These are phyloP conservation scores for Labeo catla DNA, from an alignment of 2,113 vertebrate species.

Conservation along the genomic window DNA sequence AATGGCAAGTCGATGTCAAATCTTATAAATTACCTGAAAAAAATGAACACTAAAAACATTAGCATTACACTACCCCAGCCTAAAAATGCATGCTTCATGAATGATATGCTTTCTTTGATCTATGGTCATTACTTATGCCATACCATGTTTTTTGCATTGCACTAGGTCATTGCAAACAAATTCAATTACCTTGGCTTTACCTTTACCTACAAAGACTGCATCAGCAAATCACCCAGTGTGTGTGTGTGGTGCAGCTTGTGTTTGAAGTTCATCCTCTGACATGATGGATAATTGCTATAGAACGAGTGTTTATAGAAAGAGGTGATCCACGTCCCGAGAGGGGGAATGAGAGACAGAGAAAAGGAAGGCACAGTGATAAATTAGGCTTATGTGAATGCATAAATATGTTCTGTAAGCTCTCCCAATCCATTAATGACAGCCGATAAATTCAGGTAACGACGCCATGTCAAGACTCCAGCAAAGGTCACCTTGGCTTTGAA, in stretches of 20 bases:
- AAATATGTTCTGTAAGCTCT: slow-evolving; percentile 30
- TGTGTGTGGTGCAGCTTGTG: neutral
- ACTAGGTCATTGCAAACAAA: slow-evolving; percentile 22
- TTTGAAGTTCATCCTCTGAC: slow-evolving; percentile 25
- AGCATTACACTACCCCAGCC: neutral
- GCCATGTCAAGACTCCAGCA: slow-evolving; percentile 7
- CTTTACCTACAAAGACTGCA: slow-evolving; percentile 30
- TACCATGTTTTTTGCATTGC: slow-evolving; percentile 17
- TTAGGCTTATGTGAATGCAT: slow-evolving; percentile 45
- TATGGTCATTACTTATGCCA: neutral
- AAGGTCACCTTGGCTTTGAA: slow-evolving; percentile 35
- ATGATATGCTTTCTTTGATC: slow-evolving; percentile 1
- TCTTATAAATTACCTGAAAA: neutral
- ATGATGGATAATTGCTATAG: slow-evolving; percentile 51
- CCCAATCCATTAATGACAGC: slow-evolving; percentile 33
- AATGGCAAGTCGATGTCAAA: neutral
- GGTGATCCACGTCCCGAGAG: slow-evolving; percentile 25
- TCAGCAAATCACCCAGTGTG: slow-evolving; percentile 18
- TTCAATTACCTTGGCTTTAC: slow-evolving; percentile 9
- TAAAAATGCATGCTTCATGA: neutral
- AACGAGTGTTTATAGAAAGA: slow-evolving; percentile 23
- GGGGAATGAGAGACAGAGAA: slow-evolving; percentile 9
- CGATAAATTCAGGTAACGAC: slow-evolving; percentile 29
- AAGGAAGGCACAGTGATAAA: slow-evolving; percentile 45
- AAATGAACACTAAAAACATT: neutral